These are phyloP conservation scores for Catocala sponsa DNA, from an alignment of 2,888 invertebrate species.

Conservation along the genomic window DNA sequence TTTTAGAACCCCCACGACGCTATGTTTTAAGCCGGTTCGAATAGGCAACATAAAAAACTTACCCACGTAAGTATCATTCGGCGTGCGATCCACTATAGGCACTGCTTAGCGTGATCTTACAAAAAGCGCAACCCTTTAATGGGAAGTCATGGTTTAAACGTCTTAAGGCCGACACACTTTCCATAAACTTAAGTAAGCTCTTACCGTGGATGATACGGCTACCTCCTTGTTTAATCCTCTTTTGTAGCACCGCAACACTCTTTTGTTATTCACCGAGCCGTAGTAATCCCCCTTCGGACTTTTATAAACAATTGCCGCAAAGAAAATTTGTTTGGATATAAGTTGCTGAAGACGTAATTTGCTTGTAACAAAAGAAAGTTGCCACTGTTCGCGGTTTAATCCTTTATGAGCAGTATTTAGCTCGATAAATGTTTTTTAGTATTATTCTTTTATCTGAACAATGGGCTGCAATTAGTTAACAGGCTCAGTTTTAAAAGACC, in stretches of 20 bases:
- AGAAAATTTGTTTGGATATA: slow-evolving; percentile 72
- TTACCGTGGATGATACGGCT: slow-evolving; percentile 82
- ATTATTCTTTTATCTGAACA: slow-evolving; percentile 24
- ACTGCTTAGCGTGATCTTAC: slow-evolving; percentile 78
- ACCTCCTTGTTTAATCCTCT: slow-evolving; percentile 82
- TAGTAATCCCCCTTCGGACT: slow-evolving; percentile 73
- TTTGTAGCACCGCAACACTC: slow-evolving; percentile 79
- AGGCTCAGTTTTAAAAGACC: not conserved
- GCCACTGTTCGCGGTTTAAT: slow-evolving; percentile 56
- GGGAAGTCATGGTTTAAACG: slow-evolving; percentile 81
- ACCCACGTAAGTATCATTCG: slow-evolving; percentile 70
- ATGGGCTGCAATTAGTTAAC: slow-evolving; percentile 20
- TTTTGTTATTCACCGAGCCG: slow-evolving; percentile 80
- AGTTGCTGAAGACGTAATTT: slow-evolving; percentile 72
- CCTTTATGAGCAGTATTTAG: slow-evolving; percentile 43
- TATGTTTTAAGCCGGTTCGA: slow-evolving; percentile 61
- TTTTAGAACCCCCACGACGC: slow-evolving; percentile 83
- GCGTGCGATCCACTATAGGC: slow-evolving; percentile 73
- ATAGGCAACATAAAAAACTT: slow-evolving; percentile 71
- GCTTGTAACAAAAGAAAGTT: slow-evolving; percentile 62
- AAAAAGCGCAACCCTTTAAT: slow-evolving; percentile 87
- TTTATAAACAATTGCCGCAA: slow-evolving; percentile 80
- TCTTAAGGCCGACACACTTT: slow-evolving; percentile 81
- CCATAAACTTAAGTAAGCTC: slow-evolving; percentile 85
- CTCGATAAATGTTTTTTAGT: slow-evolving; percentile 43